Evolutionary conservation across 2,113 vertebrate species (phyloP), one percentile per base, ranked within the genome.

Genomic region (Morone chrysops): DNA sequence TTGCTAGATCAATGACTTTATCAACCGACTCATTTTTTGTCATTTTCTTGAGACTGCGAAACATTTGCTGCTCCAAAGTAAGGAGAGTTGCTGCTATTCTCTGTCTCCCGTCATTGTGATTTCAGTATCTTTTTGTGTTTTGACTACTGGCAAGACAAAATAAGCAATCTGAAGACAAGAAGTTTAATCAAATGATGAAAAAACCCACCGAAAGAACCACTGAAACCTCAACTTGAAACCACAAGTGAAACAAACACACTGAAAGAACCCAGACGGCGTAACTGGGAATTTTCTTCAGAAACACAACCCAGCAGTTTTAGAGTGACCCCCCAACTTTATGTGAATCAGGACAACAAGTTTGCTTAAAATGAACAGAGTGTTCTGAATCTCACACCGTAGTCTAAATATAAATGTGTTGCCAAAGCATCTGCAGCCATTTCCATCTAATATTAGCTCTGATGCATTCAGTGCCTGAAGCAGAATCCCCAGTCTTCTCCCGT

Each of bases 391-490:
- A 59, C 78, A 70, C 43, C 31, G 57, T 0, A 36, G 47, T 56
- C 72, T 75, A 75, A 80, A 86, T 77, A 84, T 82, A 88, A 74
- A 31, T 16, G 67, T 70, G 41, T 68, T 50, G 72, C 66, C n/a
- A 45, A 74, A 86, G 66, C 79, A 68, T 62, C 75, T 78, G 75
- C 66, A 47, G 43, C 77, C 70, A 50, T 48, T 72, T 75, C 78
- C 16, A 12, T 81, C 86, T 81, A 67, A 75, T 75, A 77, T 75
- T 76, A 77, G 78, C n/a, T 1, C 6, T 7, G 71, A 84, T 82
- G 66, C 43, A 9, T 72, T 73, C 61, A 56, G 45, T 2, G 76
- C 79, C 85, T 79, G 50, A 43, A 79, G 62, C 70, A 12, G 65
- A 61, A 22, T 60, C 53, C 60, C 10, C 10, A 6, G 56, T 61